Evolutionary conservation across 2,113 vertebrate genomes (phyloP).

Genomic region (Todiramphus saurophagus): DNA sequence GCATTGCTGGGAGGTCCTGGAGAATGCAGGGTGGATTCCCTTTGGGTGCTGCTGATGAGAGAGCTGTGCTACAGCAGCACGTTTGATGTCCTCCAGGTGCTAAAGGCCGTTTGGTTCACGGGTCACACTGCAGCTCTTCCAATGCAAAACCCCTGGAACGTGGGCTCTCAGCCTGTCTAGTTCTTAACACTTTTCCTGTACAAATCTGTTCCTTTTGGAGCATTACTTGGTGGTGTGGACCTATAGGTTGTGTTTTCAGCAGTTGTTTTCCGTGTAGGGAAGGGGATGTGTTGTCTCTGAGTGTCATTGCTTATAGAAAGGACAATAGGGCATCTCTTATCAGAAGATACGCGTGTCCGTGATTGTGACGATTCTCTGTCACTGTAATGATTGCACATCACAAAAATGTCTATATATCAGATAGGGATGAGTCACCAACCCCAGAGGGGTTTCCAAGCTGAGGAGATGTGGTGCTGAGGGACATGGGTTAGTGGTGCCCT

Average conservation of each 20-base stretch:
- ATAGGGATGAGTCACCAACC: neutral
- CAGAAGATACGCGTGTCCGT: fast-evolving
- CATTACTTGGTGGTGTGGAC: fast-evolving
- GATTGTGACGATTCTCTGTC: neutral
- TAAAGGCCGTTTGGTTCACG: neutral
- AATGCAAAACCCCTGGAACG: fast-evolving
- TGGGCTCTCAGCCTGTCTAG: neutral
- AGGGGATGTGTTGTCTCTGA: neutral
- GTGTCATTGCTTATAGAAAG: fast-evolving
- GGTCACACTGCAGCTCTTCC: neutral
- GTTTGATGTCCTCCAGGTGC: neutral
- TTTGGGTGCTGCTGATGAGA: neutral
- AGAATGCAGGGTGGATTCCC: fast-evolving
- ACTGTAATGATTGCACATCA: fast-evolving
- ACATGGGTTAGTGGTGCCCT: neutral
- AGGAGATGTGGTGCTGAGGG: neutral
- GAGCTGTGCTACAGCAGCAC: neutral
- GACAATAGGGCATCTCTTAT: neutral
- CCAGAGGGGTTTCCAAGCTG: fast-evolving
- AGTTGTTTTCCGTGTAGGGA: neutral
- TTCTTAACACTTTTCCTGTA: neutral
- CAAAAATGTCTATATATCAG: too few species aligned
- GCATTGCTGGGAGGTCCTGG: neutral
- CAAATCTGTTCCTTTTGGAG: neutral
- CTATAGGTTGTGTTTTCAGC: neutral